Percentiles rank a stretch among this genome's conserved stretches.
Conservation (phyloP, 2,113 vertebrate genomes). For the Siniperca knerii region DNA sequence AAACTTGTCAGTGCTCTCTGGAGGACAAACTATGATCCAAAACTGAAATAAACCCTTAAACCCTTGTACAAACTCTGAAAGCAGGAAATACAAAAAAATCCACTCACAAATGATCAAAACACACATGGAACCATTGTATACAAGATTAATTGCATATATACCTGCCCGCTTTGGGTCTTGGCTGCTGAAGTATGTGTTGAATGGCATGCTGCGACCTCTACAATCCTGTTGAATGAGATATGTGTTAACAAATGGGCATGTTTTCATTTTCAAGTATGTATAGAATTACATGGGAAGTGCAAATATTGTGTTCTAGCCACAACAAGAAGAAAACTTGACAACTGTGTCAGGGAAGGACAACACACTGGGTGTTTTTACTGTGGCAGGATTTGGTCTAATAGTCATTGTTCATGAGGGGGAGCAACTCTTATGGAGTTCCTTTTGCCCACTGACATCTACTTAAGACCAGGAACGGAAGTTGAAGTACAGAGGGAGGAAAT, state of each 20-base stretch:
- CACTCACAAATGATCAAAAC: neutral
- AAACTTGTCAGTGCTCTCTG: neutral
- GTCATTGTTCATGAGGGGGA: constrained; percentile 3
- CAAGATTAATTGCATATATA: constrained; percentile 27
- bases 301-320: neutral
- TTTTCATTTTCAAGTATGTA: neutral
- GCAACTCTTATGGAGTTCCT: neutral
- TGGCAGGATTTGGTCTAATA: neutral
- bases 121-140: neutral
- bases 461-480: neutral
- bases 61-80: neutral
- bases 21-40: neutral
- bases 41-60: no score
- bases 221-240: constrained; percentile 82
- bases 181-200: constrained; percentile 86
- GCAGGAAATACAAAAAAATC: neutral
- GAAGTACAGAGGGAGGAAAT: constrained; percentile 19
- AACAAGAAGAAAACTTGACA: neutral
- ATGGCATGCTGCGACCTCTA: constrained; percentile 90
- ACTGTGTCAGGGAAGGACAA: neutral
- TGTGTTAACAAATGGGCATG: accelerated
- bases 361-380: neutral
- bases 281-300: neutral
- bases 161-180: constrained; percentile 85
- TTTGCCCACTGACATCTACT: neutral